phyloP scores from a whole-genome alignment of 2,113 vertebrate species.

The Oncorhynchus masou region DNA sequence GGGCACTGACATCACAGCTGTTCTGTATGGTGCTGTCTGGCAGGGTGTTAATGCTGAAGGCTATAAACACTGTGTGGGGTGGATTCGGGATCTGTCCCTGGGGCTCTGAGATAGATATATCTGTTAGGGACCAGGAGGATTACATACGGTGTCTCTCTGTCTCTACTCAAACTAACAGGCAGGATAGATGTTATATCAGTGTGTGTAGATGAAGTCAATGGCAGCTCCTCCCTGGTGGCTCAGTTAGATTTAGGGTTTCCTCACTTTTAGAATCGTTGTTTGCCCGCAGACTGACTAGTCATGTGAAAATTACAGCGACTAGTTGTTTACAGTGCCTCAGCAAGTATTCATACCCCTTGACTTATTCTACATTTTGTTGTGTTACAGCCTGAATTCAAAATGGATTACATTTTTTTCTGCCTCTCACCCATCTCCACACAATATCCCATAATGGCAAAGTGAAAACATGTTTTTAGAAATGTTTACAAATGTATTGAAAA shows the following conservation, averaged over 20 bases:
- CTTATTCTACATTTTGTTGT: no score
- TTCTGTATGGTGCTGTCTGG: constrained; percentile 14
- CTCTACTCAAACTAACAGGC: no score
- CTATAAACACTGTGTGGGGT: background rate
- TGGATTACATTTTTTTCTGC: no score
- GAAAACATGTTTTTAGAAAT: no score
- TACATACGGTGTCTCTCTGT: no score
- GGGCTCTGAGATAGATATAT: background rate
- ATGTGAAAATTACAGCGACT: background rate
- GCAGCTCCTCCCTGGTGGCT: background rate
- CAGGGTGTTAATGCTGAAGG: background rate
- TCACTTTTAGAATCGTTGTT: background rate
- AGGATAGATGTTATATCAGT: background rate
- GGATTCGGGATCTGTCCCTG: background rate
- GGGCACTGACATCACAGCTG: constrained; percentile 28
- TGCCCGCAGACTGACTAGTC: background rate
- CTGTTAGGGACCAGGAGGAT: no score
- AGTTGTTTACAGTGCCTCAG: no score
- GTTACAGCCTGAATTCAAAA: no score
- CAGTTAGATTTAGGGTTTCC: background rate
- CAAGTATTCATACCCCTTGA: no score
- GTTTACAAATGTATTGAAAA: no score
- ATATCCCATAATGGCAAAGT: no score
- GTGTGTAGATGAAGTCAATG: background rate
- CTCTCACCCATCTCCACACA: no score